These are phyloP conservation scores for Limnothrissa miodon DNA, from an alignment of 2,113 vertebrate species.

Conservation along the genomic window DNA sequence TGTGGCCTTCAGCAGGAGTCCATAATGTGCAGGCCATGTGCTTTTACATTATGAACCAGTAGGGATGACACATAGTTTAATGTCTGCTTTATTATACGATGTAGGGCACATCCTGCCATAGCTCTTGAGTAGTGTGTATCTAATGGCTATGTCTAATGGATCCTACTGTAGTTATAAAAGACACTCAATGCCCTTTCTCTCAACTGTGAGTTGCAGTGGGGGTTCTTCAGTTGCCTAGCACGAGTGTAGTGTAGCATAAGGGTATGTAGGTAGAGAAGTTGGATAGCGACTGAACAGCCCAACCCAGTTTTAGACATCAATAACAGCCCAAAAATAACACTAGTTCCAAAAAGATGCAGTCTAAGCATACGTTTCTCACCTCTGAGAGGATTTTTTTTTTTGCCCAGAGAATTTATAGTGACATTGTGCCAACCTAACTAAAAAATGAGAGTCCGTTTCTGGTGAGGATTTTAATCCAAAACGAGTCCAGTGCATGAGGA, in stretches of 20 bases:
- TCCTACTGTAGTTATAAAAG: neutral
- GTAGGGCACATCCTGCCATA: neutral
- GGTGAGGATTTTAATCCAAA: slow-evolving; percentile 1
- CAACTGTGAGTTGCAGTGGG: neutral
- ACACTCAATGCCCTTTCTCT: neutral
- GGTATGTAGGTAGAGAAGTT: neutral
- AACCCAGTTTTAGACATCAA: neutral
- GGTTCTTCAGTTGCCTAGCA: neutral
- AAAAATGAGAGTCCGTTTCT: neutral
- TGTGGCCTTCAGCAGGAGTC: no score
- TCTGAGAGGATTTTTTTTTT: neutral
- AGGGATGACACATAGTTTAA: neutral
- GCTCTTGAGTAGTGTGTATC: neutral
- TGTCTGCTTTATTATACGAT: neutral
- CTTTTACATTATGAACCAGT: neutral
- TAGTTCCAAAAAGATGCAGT: neutral
- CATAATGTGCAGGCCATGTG: no score
- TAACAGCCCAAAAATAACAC: neutral
- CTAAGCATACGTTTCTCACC: neutral
- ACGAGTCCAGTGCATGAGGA: neutral
- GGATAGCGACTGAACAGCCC: neutral
- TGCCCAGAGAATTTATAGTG: neutral
- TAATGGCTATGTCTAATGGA: slow-evolving; percentile 1
- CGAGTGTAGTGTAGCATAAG: neutral
- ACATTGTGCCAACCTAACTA: neutral